These are phyloP conservation scores for Elysia chlorotica DNA, from an alignment of 1,140 invertebrate species.

Conservation along the genomic window DNA sequence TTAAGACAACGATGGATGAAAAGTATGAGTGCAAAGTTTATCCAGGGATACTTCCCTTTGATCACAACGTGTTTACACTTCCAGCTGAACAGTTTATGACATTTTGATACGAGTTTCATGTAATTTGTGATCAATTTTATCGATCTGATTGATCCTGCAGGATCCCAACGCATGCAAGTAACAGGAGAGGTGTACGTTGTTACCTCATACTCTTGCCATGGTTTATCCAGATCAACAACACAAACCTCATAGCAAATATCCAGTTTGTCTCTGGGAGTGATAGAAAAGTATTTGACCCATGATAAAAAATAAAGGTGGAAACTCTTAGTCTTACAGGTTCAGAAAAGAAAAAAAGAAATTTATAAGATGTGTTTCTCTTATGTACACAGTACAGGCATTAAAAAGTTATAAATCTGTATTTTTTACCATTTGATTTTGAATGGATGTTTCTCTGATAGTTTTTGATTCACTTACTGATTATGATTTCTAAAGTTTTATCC, in stretches of 20 bases:
- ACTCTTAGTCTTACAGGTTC: background rate
- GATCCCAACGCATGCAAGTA: conserved; percentile 41
- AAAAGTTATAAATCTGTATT: background rate
- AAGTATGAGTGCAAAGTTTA: too few species aligned
- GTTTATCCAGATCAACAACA: conserved; percentile 46
- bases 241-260: conserved; percentile 40
- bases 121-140: too few species aligned
- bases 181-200: conserved; percentile 27
- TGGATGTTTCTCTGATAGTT: too few species aligned
- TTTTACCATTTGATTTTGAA: too few species aligned
- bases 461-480: too few species aligned
- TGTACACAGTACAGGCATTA: background rate
- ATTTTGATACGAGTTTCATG: too few species aligned
- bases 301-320: background rate
- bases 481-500: too few species aligned
- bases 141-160: too few species aligned
- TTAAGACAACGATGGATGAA: too few species aligned
- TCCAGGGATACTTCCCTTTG: too few species aligned
- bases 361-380: background rate
- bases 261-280: conserved; percentile 26
- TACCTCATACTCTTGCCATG: conserved; percentile 43
- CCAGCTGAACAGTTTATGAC: too few species aligned
- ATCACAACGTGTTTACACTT: too few species aligned
- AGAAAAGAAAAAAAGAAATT: background rate
- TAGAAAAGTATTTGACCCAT: background rate